Evolutionary conservation across 1,140 invertebrate genomes (phyloP), one percentile per base, ranked within the genome.

Genomic region (Heliconius hewitsoni): DNA sequence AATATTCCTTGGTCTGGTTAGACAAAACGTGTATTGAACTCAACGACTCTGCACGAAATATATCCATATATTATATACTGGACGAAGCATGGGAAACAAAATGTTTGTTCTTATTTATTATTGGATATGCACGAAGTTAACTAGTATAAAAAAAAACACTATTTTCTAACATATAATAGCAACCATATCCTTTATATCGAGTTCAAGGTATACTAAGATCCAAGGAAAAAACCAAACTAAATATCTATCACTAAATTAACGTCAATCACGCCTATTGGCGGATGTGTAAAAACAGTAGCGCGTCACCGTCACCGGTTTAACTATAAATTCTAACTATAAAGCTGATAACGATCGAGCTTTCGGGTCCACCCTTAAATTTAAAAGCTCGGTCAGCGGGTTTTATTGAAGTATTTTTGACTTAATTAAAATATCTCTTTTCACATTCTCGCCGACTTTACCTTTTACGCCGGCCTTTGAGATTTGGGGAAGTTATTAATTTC

Each of bases 231-330:
- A 66, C 11, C 60, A 66, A 27, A 66, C 23, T 1, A 66, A 66
- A 75, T 83, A 78, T 77, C 84, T 84, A 85, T 90, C 89, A 86
- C 84, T 83, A 86, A 89, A 89, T 92, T 89, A 91, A 92, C 89
- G 90, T 92, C 89, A 92, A 89, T 92, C 92, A 91, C 85, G 88
- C 91, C 91, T 91, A 93, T 91, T 90, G 84, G 85, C 83, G 87
- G 89, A 89, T 89, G 86, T 89, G 91, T 91, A 91, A 90, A 92
- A 91, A 92, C 92, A 86, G 91, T 92, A 92, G 92, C 89, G 79
- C 42, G 83, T 77, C 77, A 76, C 81, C 83, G 82, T 77, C 72
- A 81, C 74, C 81, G 71, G 77, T 84, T 73, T 81, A 86, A 85
- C 87, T 84, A 90, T 93, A 92, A 91, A 92, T 87, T 87, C 79